These are phyloP conservation scores for Hippocampus comes DNA, from an alignment of 2,113 vertebrate species.

Conservation along the genomic window DNA sequence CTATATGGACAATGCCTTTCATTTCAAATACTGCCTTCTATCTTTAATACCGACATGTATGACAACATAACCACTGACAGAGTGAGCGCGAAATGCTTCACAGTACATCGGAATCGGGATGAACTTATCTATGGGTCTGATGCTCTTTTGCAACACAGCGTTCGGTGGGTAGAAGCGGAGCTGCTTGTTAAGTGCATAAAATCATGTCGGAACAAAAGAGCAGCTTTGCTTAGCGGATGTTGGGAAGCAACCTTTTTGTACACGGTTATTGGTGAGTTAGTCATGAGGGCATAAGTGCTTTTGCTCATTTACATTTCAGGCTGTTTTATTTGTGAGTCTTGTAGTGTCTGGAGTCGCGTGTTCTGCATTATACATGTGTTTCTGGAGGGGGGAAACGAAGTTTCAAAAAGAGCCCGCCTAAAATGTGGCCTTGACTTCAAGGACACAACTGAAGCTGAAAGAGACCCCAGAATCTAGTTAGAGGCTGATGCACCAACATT, in stretches of 20 bases:
- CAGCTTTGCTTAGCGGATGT: not conserved
- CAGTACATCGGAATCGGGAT: not conserved
- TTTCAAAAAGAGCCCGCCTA: constrained; percentile 20
- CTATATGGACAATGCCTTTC: not conserved
- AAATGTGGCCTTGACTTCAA: constrained; percentile 19
- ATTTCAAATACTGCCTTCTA: not conserved
- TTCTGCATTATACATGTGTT: constrained; percentile 13
- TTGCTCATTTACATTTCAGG: constrained; percentile 54
- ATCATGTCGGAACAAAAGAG: constrained; percentile 9
- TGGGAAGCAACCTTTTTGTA: not conserved
- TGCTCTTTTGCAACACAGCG: not conserved
- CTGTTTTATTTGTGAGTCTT: constrained; percentile 18
- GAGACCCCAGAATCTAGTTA: not conserved
- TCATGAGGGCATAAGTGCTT: constrained; percentile 39
- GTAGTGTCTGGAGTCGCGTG: constrained; percentile 17
- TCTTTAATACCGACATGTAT: not conserved
- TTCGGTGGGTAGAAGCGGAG: not conserved
- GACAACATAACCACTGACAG: not conserved
- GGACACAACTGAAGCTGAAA: constrained; percentile 7
- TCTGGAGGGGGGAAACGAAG: constrained; percentile 1
- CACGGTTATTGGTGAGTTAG: constrained; percentile 10
- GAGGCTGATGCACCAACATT: not conserved
- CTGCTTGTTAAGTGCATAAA: not conserved
- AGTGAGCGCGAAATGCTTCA: not conserved
- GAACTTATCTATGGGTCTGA: not conserved